Conservation (phyloP, 2,797 vertebrate species). For the Girardinus metallicus region DNA sequence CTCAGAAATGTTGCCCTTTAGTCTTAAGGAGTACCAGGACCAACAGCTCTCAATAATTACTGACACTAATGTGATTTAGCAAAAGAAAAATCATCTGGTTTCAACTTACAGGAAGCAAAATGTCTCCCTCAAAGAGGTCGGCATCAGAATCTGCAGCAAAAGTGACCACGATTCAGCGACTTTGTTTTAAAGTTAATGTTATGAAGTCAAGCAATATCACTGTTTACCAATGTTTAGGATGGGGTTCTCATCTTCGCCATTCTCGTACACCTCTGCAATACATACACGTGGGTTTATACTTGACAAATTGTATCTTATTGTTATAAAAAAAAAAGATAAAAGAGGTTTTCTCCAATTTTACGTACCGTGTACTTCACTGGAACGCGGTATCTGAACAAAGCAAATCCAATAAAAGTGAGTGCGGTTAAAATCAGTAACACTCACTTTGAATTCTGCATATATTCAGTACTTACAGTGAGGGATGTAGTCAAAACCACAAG, state of each 20-base stretch:
- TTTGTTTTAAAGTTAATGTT: background rate
- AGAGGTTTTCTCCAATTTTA: background rate
- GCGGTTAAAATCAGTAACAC: background rate
- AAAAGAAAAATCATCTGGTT: background rate
- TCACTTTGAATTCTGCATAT: background rate
- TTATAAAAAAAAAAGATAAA: background rate
- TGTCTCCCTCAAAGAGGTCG: conserved; percentile 78
- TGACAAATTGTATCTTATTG: background rate
- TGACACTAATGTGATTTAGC: background rate
- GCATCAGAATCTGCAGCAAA: conserved; percentile 68
- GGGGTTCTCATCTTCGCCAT: conserved; percentile 75
- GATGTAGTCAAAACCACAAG: conserved; percentile 53
- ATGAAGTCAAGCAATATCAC: no score
- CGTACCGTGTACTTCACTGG: conserved; percentile 67
- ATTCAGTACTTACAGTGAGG: conserved; percentile 61
- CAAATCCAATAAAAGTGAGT: background rate
- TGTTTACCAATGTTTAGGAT: conserved; percentile 75
- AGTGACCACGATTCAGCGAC: background rate
- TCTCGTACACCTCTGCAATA: conserved; percentile 73
- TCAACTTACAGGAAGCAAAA: conserved; percentile 72
- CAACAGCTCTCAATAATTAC: background rate
- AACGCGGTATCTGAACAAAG: conserved; percentile 62
- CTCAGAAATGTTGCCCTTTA: background rate
- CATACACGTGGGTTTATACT: background rate
- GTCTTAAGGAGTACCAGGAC: background rate